Base-by-base conservation (phyloP, 2,888 invertebrate genomes). In the Acronicta psi region DNA sequence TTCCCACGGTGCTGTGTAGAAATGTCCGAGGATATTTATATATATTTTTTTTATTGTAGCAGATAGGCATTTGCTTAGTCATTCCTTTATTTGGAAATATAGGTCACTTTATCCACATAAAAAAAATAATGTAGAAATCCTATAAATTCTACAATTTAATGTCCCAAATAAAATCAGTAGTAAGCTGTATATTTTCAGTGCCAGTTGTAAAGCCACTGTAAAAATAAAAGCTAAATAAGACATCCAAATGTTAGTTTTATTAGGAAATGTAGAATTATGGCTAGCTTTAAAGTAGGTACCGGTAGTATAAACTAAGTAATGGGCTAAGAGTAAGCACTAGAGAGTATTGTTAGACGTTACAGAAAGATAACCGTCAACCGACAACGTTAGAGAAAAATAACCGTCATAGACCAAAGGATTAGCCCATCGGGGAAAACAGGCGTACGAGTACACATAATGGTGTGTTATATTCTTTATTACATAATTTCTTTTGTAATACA, bases 141-240 rank as follows among this genome's bases (percentile, higher is more conserved):
- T 7, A 10, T 45, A 56, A 49, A 41, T 49, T 40, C 25, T 7
- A 52, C 11, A 47, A 52, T 9, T 62, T 63, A 56, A 69, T 11
- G 13, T 29, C 38, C 2, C 18, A 49, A 41, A 69, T 57, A 52
- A 51, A 67, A 42, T 20, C 25, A n/a, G 37, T 20, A 44, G 34
- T 41, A 17, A 34, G 14, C 25, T 40, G 20, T 29, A 43, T 16
- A 41, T 38, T 49, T 46, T 54, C 20, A 53, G 53, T 25, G 10
- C 29, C 11, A 13, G 59, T 38, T 29, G 59, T 70, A 70, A 69
- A 69, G 36, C n/a, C 65, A 67, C 59, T 49, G 31, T 45, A 46
- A 59, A 63, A 64, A 69, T 69, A 59, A 63, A 69, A 69, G 17
- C 57, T 49, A 49, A 52, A 69, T 45, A 59, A 53, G 41, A 50